phyloP scores from a whole-genome alignment of 2,888 invertebrate genomes.

The Habrosyne pyritoides region DNA sequence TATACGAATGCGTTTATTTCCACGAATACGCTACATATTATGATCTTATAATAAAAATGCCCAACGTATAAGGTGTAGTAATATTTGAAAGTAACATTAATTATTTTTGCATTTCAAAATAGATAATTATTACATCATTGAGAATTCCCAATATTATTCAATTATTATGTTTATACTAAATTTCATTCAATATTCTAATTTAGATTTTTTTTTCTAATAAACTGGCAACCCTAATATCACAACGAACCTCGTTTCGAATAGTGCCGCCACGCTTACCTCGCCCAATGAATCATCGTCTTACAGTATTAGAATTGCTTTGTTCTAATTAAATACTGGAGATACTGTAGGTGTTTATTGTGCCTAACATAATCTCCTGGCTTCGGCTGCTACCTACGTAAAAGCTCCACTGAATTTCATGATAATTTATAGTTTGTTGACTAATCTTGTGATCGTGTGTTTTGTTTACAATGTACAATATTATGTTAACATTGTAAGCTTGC shows the following conservation, averaged over 20 bases:
- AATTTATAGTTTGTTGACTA: background rate
- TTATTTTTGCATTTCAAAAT: too few species aligned
- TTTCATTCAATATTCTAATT: too few species aligned
- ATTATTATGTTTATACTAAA: too few species aligned
- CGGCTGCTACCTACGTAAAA: background rate
- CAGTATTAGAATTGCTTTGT: conserved; percentile 10
- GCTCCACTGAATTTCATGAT: background rate
- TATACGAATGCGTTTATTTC: too few species aligned
- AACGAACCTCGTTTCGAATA: conserved; percentile 1
- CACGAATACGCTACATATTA: too few species aligned
- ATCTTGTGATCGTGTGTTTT: background rate
- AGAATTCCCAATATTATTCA: too few species aligned
- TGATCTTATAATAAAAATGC: too few species aligned
- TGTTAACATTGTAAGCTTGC: too few species aligned
- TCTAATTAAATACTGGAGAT: conserved; percentile 8
- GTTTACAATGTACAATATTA: background rate
- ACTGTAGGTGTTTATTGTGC: conserved; percentile 3
- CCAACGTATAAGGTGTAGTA: too few species aligned
- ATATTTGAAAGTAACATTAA: too few species aligned
- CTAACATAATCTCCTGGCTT: conserved; percentile 5
- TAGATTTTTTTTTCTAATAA: too few species aligned
- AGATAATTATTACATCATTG: too few species aligned
- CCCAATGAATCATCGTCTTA: conserved; percentile 8
- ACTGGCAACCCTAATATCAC: background rate
- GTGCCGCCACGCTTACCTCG: conserved; percentile 3